Evolutionary conservation across 2,113 vertebrate genomes (phyloP), one percentile per base, ranked within the genome.

Genomic region (Trinectes maculatus): DNA sequence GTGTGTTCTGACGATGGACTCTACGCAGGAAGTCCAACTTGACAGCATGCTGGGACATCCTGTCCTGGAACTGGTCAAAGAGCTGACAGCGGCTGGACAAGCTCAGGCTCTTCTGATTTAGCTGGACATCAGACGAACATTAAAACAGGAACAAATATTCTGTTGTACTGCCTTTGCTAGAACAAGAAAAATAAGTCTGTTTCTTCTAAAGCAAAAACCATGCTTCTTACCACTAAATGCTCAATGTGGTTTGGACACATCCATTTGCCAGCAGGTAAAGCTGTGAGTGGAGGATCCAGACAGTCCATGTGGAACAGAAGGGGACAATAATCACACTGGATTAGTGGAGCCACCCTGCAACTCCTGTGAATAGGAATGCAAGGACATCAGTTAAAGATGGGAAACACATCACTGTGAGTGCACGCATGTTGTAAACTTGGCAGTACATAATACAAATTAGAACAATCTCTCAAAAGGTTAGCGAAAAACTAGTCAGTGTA

Each of bases 251-350:
- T 99, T 18, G 98, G 98, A 86, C 98, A 99, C 98, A 99, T 98
- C 98, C 97, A 99, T 88, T 95, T 94, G 72, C 97, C 98, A 72
- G 96, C 92, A 70, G 98, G 98, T 93, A 97, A 94, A 83, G 97
- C 96, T 83, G 97, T 98, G 78, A 99, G 96, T 0, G 98, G 98
- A 8, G 98, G 98, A 83, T 98, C 95, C 79, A 99, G 91, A 89
- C 98, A 99, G 93, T 99, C 98, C 96, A 98, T 98, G 89, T 99
- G 97, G 89, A 99, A 99, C 71, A 99, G 91, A 15, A 99, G 95
- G 1, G 98, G 96, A 85, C 98, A 99, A 88, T 98, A 98, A 87
- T 99, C 96, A 70, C 98, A 99, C 89, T 98, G 96, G 89, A 99
- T 94, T 43, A 99, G 92, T 24, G 97, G 98, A 46, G 96, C 98